Percentiles rank a stretch among this genome's conserved stretches.
These are phyloP conservation scores for Dinomys branickii DNA, from an alignment of 2,113 vertebrate species.

Conservation along the genomic window DNA sequence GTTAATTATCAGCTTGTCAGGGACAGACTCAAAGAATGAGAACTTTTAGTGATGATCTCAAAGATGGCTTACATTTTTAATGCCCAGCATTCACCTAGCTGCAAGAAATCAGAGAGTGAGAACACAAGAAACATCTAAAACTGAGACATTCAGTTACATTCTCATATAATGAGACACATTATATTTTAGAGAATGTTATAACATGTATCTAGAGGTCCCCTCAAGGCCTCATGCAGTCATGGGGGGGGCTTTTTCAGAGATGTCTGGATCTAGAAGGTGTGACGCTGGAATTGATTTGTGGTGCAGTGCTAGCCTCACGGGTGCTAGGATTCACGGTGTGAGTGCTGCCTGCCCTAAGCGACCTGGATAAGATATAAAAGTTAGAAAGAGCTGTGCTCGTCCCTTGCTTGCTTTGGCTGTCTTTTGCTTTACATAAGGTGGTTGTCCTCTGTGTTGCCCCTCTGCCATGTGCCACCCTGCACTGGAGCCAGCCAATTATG, in stretches of 20 bases:
- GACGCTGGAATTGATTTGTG: neutral
- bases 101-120: neutral
- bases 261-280: neutral
- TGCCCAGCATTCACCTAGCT: neutral
- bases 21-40: neutral
- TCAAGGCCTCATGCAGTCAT: neutral
- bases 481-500: neutral
- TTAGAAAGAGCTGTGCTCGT: neutral
- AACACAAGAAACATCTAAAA: neutral
- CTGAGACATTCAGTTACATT: neutral
- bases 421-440: neutral
- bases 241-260: neutral
- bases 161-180: neutral
- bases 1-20: constrained; percentile 12
- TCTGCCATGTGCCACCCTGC: neutral
- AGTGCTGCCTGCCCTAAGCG: neutral
- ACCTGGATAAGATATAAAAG: neutral
- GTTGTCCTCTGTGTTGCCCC: neutral
- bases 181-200: neutral
- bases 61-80: neutral
- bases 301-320: neutral
- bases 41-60: neutral
- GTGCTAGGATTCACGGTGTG: neutral
- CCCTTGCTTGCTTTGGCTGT: neutral
- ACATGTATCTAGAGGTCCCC: neutral